Evolutionary conservation across 1,140 invertebrate genomes (phyloP).

Genomic region (Drosophila parvula): DNA sequence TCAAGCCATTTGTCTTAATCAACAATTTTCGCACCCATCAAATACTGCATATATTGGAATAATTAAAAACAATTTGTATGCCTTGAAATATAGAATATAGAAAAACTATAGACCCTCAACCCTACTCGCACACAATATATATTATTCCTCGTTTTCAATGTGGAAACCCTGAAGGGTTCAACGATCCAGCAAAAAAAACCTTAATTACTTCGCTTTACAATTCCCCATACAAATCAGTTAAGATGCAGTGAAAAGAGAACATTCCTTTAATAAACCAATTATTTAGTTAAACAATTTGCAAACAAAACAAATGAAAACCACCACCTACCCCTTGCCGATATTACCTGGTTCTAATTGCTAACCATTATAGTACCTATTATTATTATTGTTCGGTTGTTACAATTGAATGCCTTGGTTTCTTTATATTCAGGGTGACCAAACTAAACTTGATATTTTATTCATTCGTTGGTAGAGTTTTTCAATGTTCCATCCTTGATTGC

Average conservation of each 20-base stretch:
- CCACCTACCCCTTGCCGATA: not conserved
- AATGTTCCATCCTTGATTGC: constrained; percentile 73
- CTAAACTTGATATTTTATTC: constrained; percentile 52
- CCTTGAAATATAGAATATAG: not conserved
- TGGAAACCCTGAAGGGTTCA: constrained; percentile 19
- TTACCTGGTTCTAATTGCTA: constrained; percentile 54
- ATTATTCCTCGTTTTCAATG: constrained; percentile 17
- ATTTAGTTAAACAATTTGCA: constrained; percentile 50
- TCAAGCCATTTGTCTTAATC: not conserved
- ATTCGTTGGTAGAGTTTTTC: constrained; percentile 39
- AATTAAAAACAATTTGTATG: not conserved
- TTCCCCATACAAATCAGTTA: not conserved
- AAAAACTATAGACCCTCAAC: not conserved
- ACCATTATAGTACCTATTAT: constrained; percentile 16
- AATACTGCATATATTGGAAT: not conserved
- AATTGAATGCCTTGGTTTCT: constrained; percentile 43
- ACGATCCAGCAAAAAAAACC: constrained; percentile 7
- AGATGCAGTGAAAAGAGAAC: constrained; percentile 6
- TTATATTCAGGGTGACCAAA: constrained; percentile 49
- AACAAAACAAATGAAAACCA: constrained; percentile 35
- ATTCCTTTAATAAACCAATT: constrained; percentile 52
- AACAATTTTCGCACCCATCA: not conserved
- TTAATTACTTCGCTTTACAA: not conserved
- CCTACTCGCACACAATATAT: not conserved
- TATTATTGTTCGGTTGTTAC: constrained; percentile 51